Evolutionary conservation across 1,140 invertebrate species (phyloP), one percentile per base, ranked within the genome.

Genomic region (Drosophila takahashii): DNA sequence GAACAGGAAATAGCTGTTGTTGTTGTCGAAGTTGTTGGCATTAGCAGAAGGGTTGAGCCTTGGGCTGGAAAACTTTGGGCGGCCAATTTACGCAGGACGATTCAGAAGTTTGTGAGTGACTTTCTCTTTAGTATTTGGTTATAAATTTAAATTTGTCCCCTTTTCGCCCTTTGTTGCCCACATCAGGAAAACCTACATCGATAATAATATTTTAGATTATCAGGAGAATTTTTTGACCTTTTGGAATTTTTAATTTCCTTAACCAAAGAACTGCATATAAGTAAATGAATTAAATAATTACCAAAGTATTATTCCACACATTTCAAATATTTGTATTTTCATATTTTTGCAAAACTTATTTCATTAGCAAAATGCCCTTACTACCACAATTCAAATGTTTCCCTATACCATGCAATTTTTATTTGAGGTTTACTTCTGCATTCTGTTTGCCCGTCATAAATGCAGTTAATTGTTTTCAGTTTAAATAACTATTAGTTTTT

Each of bases 401-500:
- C 10, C 13, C 16, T 26, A 9, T 2, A 3, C 13, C 10, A n/a
- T 18, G 22, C 18, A 32, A 42, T 13, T 36, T 52, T 22, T 37
- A 22, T 36, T 70, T 7, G 27, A 7, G 37, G 9, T 22, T 44
- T 44, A n/a, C 29, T 53, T 32, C n/a, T 2, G 58, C 10, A 37
- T 13, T 29, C 11, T 4, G 7, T 32, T 7, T 22, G 16, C 34
- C 39, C 18, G 42, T 58, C 64, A 45, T 44, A 57, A 77, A 57
- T 41, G 27, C 37, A 84, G 47, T 56, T 73, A 58, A 80, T 85
- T 85, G 72, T 52, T 79, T 64, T 57, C 39, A 62, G 41, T 64
- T 67, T 15, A 79, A 67, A 62, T 54, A 15, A 62, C 79, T 64
- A 72, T 73, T 77, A 64, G 61, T 84, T 85, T 66, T 85, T 66